phyloP scores from a whole-genome alignment of 2,113 vertebrate species.

The Gadus chalcogrammus region DNA sequence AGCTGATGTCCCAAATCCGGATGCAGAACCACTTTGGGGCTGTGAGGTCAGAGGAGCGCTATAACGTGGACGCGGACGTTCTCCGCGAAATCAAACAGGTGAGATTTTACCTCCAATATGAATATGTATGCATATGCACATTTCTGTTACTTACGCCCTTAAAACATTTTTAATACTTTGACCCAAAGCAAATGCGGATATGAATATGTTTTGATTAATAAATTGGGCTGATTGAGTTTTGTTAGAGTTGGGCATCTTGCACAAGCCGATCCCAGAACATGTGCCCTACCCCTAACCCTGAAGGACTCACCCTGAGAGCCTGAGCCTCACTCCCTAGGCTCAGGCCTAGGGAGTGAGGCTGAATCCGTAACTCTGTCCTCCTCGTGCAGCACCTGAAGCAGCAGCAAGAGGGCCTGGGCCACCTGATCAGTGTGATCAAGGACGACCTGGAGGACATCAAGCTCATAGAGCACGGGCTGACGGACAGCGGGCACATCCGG shows the following conservation, averaged over 20 bases:
- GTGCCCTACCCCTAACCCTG: too few species aligned
- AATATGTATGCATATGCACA: neutral
- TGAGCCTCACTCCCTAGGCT: too few species aligned
- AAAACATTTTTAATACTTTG: too few species aligned
- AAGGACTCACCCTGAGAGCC: too few species aligned
- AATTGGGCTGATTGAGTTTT: too few species aligned
- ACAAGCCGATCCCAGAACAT: too few species aligned
- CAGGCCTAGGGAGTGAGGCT: too few species aligned
- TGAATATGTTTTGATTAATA: too few species aligned
- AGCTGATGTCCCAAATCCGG: conserved; percentile 97
- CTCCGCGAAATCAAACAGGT: conserved; percentile 94
- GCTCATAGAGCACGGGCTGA: conserved; percentile 89
- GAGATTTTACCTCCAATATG: conserved; percentile 11
- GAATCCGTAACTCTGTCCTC: too few species aligned
- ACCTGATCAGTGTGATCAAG: conserved; percentile 93
- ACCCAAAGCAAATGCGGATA: too few species aligned
- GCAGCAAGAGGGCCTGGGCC: conserved; percentile 93
- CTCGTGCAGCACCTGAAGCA: conserved; percentile 89
- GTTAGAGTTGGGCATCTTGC: too few species aligned
- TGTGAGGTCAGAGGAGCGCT: conserved; percentile 89
- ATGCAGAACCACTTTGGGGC: conserved; percentile 98
- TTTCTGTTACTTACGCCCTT: neutral
- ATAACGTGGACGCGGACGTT: conserved; percentile 89
- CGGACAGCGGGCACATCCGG: conserved; percentile 84
- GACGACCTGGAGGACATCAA: conserved; percentile 97